Conservation (phyloP, 2,888 invertebrate species). For the Pterostichus niger region DNA sequence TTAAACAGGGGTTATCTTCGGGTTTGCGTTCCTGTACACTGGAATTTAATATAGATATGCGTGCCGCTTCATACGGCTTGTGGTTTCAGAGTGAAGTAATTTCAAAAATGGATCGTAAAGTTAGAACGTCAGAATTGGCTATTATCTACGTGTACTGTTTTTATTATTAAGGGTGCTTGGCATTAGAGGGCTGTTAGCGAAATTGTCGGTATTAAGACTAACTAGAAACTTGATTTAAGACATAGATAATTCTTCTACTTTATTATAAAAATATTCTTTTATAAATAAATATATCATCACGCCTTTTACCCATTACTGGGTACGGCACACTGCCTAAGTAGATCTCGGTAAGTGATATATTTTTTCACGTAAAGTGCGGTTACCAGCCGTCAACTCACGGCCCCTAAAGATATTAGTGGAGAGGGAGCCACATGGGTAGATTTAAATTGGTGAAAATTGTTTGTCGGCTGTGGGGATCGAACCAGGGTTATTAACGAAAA, state of each 20-base stretch:
- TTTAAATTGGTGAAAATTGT: no score
- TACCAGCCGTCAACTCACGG: no score
- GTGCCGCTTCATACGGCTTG: not conserved
- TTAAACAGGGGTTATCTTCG: conserved; percentile 55
- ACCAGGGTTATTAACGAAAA: no score
- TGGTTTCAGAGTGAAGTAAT: conserved; percentile 6
- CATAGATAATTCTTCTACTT: not conserved
- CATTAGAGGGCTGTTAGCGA: not conserved
- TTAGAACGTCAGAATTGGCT: not conserved
- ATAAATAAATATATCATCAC: no score
- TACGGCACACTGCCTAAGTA: no score
- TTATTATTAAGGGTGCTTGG: not conserved
- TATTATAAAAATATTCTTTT: no score
- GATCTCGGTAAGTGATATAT: no score
- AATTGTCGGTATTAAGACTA: not conserved
- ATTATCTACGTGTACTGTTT: conserved; percentile 3
- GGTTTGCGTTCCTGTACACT: conserved; percentile 13
- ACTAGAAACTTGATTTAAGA: conserved; percentile 1
- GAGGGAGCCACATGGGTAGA: no score
- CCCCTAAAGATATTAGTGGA: no score
- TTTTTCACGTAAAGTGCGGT: no score
- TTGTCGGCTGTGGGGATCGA: no score
- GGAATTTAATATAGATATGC: conserved; percentile 46
- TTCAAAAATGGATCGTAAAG: conserved; percentile 41
- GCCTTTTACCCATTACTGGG: no score